A percentile compares a stretch with the other conserved stretches of the same genome.
Evolutionary conservation across 2,113 vertebrate genomes (phyloP).

Genomic region (Coryphaenoides rupestris): DNA sequence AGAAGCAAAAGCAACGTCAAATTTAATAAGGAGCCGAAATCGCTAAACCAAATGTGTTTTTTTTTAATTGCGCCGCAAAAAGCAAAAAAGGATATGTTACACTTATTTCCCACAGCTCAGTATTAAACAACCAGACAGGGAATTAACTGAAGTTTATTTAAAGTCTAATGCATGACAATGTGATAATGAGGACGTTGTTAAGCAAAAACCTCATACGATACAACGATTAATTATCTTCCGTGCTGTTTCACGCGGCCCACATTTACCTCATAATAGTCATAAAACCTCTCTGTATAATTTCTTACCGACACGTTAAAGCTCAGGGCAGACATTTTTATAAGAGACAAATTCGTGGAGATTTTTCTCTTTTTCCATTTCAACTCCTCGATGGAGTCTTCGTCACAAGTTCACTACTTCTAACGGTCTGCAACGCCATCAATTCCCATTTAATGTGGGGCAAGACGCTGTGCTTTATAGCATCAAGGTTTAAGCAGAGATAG

Average conservation of each 20-base stretch:
- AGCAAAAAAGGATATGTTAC: too few species aligned
- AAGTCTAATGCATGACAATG: too few species aligned
- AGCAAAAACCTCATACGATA: conserved; percentile 36
- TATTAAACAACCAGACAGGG: too few species aligned
- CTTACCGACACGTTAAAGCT: conserved; percentile 49
- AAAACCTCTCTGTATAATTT: conserved; percentile 31
- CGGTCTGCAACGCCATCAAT: conserved; percentile 38
- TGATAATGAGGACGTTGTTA: too few species aligned
- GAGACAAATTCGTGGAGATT: conserved; percentile 43
- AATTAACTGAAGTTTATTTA: too few species aligned
- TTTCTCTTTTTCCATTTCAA: conserved; percentile 39
- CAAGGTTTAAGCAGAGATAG: conserved; percentile 43
- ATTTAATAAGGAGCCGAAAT: too few species aligned
- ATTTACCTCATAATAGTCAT: neutral
- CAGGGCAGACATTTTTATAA: conserved; percentile 36
- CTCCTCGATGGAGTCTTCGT: conserved; percentile 35
- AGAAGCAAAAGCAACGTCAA: too few species aligned
- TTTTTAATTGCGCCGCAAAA: too few species aligned
- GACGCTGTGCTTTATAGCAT: conserved; percentile 37
- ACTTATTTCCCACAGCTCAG: too few species aligned
- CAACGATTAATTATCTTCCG: too few species aligned
- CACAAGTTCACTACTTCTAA: conserved; percentile 41
- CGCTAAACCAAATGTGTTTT: too few species aligned
- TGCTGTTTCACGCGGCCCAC: too few species aligned
- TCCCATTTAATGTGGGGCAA: conserved; percentile 7